Conservation (phyloP, 2,888 invertebrate species). For the Scelioninae gen. 2 region DNA sequence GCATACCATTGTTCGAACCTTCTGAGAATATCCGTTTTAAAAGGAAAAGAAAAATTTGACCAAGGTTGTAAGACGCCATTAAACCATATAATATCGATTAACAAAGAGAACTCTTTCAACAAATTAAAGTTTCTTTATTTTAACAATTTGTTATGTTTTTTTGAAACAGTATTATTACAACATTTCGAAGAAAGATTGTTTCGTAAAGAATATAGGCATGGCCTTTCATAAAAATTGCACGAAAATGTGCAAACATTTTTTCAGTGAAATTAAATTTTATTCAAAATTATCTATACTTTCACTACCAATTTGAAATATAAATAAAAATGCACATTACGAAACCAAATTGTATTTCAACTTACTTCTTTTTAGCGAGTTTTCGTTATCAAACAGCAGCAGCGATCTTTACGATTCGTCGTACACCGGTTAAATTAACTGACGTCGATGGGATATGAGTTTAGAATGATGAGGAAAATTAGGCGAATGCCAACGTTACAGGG, state of each 20-base stretch:
- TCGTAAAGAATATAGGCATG: neutral
- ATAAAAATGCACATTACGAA: too few relatives aligned
- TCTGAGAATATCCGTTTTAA: neutral
- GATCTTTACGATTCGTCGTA: neutral
- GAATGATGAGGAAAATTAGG: conserved; percentile 28
- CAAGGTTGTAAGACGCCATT: conserved; percentile 3
- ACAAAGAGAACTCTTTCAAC: neutral
- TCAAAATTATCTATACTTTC: too few relatives aligned
- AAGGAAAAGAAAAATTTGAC: neutral
- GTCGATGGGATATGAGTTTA: conserved; percentile 27
- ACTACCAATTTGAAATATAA: too few relatives aligned
- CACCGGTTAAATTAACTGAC: conserved; percentile 29
- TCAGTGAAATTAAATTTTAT: too few relatives aligned
- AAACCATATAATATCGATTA: neutral
- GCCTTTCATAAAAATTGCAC: neutral
- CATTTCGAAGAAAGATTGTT: neutral
- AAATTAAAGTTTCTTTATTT: neutral
- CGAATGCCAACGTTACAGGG: conserved; percentile 22
- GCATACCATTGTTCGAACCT: neutral
- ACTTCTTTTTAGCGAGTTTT: conserved; percentile 1
- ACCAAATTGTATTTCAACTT: conserved; percentile 6
- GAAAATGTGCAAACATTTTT: neutral
- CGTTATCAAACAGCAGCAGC: conserved; percentile 4
- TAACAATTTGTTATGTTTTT: neutral
- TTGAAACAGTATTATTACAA: neutral